These are phyloP conservation scores for Halisarca cf. caerulea DNA, from an alignment of 37 sponge, comb jelly and placozoan species.

Conservation along the genomic window DNA sequence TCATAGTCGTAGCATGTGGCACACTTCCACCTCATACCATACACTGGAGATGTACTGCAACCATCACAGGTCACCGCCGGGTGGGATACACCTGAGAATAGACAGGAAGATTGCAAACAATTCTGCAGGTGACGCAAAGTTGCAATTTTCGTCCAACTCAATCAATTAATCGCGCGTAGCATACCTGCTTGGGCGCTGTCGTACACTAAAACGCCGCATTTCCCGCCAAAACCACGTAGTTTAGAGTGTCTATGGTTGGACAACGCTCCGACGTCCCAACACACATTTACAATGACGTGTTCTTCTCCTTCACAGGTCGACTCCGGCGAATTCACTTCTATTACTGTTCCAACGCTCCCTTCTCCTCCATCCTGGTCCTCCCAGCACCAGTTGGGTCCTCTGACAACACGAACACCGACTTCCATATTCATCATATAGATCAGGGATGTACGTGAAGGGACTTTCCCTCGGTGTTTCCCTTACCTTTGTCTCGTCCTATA, in stretches of 20 bases:
- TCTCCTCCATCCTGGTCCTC: conserved; percentile 84
- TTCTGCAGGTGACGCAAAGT: no score
- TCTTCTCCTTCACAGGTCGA: not conserved
- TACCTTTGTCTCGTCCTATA: no score
- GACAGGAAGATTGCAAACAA: no score
- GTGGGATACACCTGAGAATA: conserved; percentile 43
- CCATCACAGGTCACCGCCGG: conserved; percentile 54
- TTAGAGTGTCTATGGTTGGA: conserved; percentile 76
- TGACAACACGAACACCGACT: conserved; percentile 71
- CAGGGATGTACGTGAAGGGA: no score
- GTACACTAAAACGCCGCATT: conserved; percentile 66
- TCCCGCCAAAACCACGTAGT: conserved; percentile 62
- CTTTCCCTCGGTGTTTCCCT: no score
- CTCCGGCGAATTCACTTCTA: conserved; percentile 52
- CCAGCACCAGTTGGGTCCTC: conserved; percentile 91
- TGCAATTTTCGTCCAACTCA: no score
- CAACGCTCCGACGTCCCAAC: conserved; percentile 82
- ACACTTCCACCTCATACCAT: conserved; percentile 91
- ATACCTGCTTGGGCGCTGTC: conserved; percentile 63
- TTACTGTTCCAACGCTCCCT: conserved; percentile 83
- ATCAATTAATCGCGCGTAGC: no score
- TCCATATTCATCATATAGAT: conserved; percentile 49
- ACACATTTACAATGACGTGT: no score
- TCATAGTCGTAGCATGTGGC: conserved; percentile 82
- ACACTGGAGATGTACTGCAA: conserved; percentile 38